Percentiles rank a stretch among this genome's conserved stretches.
Conservation (phyloP, 2,888 invertebrate species). For the Mimachlamys varia region DNA sequence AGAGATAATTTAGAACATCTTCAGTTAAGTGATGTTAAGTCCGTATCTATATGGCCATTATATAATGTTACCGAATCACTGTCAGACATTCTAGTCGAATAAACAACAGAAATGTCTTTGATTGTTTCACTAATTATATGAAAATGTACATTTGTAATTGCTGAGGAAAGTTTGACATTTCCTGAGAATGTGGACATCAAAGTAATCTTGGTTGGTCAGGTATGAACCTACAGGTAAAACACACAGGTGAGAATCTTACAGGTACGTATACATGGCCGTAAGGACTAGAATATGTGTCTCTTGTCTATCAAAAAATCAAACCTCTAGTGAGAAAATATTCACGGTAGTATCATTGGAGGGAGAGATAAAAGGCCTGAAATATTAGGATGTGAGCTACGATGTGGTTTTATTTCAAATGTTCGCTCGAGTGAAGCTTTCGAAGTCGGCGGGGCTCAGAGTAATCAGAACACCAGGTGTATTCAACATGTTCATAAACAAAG, state of each 20-base stretch:
- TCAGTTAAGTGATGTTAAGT: neutral
- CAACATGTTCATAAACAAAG: neutral
- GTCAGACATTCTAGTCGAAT: neutral
- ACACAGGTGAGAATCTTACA: constrained; percentile 18
- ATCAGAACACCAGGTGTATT: neutral
- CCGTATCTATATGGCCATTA: neutral
- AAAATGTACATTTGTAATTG: constrained; percentile 2
- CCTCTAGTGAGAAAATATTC: neutral
- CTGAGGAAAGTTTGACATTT: neutral
- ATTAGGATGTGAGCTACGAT: neutral
- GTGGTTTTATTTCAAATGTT: neutral
- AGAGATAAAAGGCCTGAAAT: constrained; percentile 10
- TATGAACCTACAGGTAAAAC: neutral
- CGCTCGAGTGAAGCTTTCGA: neutral
- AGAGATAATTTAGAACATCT: neutral
- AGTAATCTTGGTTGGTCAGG: constrained; percentile 13
- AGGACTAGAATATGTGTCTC: neutral
- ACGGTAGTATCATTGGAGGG: neutral
- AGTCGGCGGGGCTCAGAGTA: neutral
- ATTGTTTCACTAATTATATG: neutral
- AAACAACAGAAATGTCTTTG: neutral
- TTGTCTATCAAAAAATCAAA: constrained; percentile 25
- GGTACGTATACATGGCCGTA: neutral
- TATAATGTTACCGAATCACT: neutral
- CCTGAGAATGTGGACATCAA: neutral